Base-by-base conservation (phyloP, 2,113 vertebrate species). In the Periophthalmodon schlosseri region DNA sequence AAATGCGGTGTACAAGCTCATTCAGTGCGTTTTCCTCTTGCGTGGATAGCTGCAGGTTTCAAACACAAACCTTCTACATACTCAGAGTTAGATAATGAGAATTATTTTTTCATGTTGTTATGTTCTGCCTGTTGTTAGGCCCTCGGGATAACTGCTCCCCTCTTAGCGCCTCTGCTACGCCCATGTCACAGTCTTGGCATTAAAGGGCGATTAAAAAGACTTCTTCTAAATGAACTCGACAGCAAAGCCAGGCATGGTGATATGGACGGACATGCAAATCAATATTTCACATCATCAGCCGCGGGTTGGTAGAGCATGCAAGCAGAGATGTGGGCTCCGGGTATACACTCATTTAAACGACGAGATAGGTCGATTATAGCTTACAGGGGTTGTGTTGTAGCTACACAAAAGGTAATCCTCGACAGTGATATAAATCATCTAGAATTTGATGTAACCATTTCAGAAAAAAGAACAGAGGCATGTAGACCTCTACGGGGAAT, bases 231-330 rank as follows among this genome's bases (percentile, higher is more conserved):
- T 87, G 80, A 89, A 89, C 81, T 74, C 89, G 91, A 92, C 92
- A 93, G 89, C 75, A 49, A 84, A 87, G 88, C 82, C 74, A 82
- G 86, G 88, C 83, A 72, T 82, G 84, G 86, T 91, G 86, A 93
- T 90, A 81, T 73, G 86, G 87, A 79, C 85, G 86, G 91, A 93
- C 90, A 90, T 86, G 84, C 86, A 89, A 93, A 93, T 93, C 93
- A 92, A 93, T 93, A 93, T 93, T 92, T 93, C 83, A 92, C 88
- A 89, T 91, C 88, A 82, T 89, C 89, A 89, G 73, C 74, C 70
- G 33, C 77, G 79, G 77, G 87, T 86, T 82, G 87, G 79, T 82
- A 73, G 85, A 85, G 84, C 78, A 75, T 4, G 33, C 78, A 82
- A 81, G 76, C 75, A 79, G 56, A 78, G 74, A 71, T 63, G 70